Evolutionary conservation across 1,140 invertebrate species (phyloP), one percentile per base, ranked within the genome.

Genomic region (Plectrocnemia conspersa): DNA sequence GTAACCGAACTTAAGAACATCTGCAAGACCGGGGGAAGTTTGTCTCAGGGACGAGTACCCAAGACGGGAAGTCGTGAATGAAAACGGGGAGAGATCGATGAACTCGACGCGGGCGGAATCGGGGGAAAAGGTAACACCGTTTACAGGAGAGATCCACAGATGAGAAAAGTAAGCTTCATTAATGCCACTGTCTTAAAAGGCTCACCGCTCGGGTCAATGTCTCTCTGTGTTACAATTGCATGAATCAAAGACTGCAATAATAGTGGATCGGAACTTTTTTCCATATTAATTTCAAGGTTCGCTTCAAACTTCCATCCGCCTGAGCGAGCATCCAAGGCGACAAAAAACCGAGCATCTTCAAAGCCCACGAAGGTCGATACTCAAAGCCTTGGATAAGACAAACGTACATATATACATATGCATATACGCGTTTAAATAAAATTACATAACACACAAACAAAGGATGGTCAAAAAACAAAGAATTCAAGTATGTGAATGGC

Each of bases 1-100:
- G 19, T 22, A 9, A 38, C 47, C 47, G 33, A 50, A 11, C 33
- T 32, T 50, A 50, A 38, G 25, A 50, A 50, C 47, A 24, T 50
- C 47, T 50, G 47, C 47, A 49, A 21, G 21, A 36, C 7, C 16
- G 23, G 16, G 5, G 45, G 10, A 6, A 38, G 13, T 16, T 10
- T 29, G 27, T 6, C 27, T 29, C 27, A n/a, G 27, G 27, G n/a
- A n/a, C n/a, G n/a, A 38, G 47, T n/a, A 23, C 25, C 29, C 29
- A 16, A 22, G n/a, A 1, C 15, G 35, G 29, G 9, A 50, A 21
- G 47, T 50, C 47, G 19, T 35, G 46, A 48, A 48, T 36, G 46
- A 48, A 48, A 48, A 36, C 46, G 29, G 32, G n/a, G 15, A 22
- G 46, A 21, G 47, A 50, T 50, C 47, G 47, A 50, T 50, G 47